Evolutionary conservation across 2,797 vertebrate species (phyloP).

Genomic region (Chaenodraco wilsoni): DNA sequence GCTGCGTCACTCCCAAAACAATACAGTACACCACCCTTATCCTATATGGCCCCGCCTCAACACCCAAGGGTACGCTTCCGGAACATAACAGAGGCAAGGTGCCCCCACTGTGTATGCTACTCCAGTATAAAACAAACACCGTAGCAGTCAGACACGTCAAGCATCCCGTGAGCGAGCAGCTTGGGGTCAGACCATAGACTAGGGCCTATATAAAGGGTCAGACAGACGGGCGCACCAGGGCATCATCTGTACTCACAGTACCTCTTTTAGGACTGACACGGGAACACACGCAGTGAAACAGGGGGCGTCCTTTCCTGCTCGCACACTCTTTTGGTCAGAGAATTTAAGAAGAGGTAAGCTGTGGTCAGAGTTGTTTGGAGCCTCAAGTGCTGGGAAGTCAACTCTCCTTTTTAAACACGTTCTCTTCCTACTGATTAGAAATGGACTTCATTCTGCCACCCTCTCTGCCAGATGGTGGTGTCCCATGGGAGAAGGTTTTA

Average conservation of each 20-base stretch:
- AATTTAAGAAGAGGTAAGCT: constrained; percentile 52
- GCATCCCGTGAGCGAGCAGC: constrained; percentile 10
- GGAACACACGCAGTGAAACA: constrained; percentile 6
- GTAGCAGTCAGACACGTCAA: constrained; percentile 24
- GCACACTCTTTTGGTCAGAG: constrained; percentile 22
- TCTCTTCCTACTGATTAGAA: constrained; percentile 4
- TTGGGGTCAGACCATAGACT: constrained; percentile 24
- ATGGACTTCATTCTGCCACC: constrained; percentile 84
- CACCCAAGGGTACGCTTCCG: constrained; percentile 60
- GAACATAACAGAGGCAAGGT: constrained; percentile 70
- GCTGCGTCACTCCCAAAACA: constrained; percentile 71
- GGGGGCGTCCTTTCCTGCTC: constrained; percentile 16
- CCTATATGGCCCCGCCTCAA: constrained; percentile 28
- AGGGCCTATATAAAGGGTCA: not conserved
- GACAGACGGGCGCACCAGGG: constrained; percentile 27
- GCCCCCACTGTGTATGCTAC: constrained; percentile 69
- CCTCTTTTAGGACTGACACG: constrained; percentile 11
- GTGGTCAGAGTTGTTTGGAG: not conserved
- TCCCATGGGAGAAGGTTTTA: constrained; percentile 83
- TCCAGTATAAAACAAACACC: constrained; percentile 58
- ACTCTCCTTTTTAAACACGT: not conserved
- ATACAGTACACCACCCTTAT: constrained; percentile 58
- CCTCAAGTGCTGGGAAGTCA: constrained; percentile 3
- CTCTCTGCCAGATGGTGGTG: constrained; percentile 66
- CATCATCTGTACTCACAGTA: not conserved